Percentiles rank a stretch among this genome's conserved stretches.
These are phyloP conservation scores for Neolamprologus modestus DNA, from an alignment of 2,113 vertebrate genomes.

Conservation along the genomic window DNA sequence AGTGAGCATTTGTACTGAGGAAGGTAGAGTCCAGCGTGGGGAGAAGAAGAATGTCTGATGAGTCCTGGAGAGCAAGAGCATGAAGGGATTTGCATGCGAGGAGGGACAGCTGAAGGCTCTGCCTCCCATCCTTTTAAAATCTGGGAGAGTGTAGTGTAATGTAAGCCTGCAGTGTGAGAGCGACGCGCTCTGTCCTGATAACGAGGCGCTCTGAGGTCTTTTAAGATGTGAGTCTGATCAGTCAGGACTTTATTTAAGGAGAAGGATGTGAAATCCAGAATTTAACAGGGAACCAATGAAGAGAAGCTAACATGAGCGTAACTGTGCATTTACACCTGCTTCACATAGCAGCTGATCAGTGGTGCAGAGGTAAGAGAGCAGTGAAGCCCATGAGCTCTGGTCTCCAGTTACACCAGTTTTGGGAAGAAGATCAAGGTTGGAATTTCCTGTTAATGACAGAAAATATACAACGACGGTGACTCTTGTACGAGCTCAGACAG, in stretches of 20 bases:
- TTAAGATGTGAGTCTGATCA: not conserved
- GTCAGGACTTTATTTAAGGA: not conserved
- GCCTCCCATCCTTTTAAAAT: not conserved
- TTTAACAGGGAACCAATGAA: not conserved
- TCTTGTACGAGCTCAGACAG: not conserved
- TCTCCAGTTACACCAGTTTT: not conserved
- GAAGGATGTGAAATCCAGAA: not conserved
- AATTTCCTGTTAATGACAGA: not conserved
- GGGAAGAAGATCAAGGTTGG: not conserved
- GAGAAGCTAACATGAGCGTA: not conserved
- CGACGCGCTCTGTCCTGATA: rapidly evolving
- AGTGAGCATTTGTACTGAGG: not conserved
- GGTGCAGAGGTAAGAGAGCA: rapidly evolving
- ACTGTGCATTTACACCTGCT: not conserved
- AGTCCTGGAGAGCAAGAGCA: not conserved
- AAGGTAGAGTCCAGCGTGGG: not conserved
- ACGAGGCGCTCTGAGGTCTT: not conserved
- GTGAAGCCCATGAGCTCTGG: not conserved
- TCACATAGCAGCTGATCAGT: not conserved
- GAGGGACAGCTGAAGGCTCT: not conserved
- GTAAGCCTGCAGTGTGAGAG: not conserved
- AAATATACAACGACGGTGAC: not conserved
- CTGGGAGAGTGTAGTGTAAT: rapidly evolving
- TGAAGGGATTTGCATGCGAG: not conserved
- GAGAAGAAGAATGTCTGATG: not conserved